Evolutionary conservation across 2,113 vertebrate species (phyloP).

Genomic region (Gorsachius goisagi): DNA sequence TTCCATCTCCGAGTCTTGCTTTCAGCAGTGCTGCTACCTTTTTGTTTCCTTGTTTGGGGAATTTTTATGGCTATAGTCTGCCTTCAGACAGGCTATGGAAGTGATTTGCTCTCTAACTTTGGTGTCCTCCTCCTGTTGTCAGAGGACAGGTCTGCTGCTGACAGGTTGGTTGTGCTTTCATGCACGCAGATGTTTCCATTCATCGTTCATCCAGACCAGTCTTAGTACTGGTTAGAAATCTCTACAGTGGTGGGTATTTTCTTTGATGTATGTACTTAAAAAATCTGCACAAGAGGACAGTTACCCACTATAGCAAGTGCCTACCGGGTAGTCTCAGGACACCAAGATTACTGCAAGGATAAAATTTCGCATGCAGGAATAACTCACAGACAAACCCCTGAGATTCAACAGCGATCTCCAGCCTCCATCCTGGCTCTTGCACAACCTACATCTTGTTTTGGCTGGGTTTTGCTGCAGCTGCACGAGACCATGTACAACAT

Average conservation of each 20-base stretch:
- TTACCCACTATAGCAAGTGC: neutral
- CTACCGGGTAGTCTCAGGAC: neutral
- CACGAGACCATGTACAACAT: neutral
- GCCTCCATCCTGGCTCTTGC: slow-evolving; percentile 8
- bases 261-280: neutral
- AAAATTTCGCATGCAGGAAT: neutral
- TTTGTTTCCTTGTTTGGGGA: neutral
- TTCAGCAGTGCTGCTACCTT: neutral
- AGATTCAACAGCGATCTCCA: neutral
- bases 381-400: neutral
- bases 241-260: neutral
- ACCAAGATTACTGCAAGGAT: neutral
- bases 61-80: neutral
- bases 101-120: neutral
- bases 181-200: neutral
- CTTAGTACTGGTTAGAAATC: neutral
- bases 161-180: neutral
- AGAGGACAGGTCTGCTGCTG: neutral
- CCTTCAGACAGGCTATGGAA: neutral
- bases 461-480: slow-evolving; percentile 21
- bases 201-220: neutral
- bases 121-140: neutral
- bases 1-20: neutral
- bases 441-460: neutral
- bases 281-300: neutral